Base-by-base conservation (phyloP, 2,797 vertebrate species). In the Parauchenoglanis punctatus region DNA sequence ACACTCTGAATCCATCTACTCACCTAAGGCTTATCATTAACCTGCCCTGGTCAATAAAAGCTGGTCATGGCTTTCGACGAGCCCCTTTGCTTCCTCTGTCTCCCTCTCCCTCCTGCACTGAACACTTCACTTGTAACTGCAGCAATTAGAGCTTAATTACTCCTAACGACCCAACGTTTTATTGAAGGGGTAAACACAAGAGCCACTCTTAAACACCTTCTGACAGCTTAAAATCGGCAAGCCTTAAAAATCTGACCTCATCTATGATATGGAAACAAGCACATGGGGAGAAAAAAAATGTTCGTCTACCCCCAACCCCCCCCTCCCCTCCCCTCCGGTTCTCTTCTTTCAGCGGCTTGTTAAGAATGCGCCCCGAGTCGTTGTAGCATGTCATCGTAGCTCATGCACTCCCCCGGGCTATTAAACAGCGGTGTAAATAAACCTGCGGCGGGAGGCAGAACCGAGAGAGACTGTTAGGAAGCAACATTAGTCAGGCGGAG, bases 351-450 rank as follows among this genome's bases (percentile, higher is more conserved):
- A 40, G 89, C 63, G 82, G 89, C 91, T 94, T 93, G 92, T 94
- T 93, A 93, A 80, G 91, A 91, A 92, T 87, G 91, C 89, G 91
- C 91, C 85, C 90, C 35, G 81, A 92, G 93, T 92, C 81, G 87
- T 83, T 77, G 89, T 87, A 88, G 90, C 84, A 58, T 93, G 93
- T 94, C 94, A 93, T 91, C 75, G 18, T 91, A 93, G 93, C 93
- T 94, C 92, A 92, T 88, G 89, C 86, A 90, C 92, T 94, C 94
- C 94, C 93, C 83, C 73, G 92, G 94, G 92, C 94, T 93, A 91
- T 94, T 95, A 92, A 94, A 92, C 88, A 89, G 77, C 87, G 93
- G 93, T 92, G 94, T 94, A 94, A 95, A 95, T 94, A 94, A 93
- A 91, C 91, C 89, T 89, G 90, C 92, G 90, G 91, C 90, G 86